Evolutionary conservation across 2,113 vertebrate genomes (phyloP).

Genomic region (Corapipo altera): DNA sequence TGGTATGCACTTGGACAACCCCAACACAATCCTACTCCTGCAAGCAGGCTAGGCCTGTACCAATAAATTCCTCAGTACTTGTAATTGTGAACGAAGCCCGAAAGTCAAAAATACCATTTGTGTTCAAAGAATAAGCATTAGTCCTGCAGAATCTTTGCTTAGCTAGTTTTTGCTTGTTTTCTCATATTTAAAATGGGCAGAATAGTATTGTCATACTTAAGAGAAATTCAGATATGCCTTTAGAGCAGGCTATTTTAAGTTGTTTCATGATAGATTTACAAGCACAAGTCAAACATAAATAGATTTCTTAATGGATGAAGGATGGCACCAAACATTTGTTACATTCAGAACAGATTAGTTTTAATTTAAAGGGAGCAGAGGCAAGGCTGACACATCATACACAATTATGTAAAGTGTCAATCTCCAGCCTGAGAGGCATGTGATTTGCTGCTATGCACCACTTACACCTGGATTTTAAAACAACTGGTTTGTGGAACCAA

Average conservation of each 20-base stretch:
- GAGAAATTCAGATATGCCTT: neutral
- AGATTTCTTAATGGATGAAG: neutral
- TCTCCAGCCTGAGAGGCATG: neutral
- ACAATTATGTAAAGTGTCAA: neutral
- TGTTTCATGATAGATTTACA: neutral
- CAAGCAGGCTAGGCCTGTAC: neutral
- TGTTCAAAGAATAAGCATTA: neutral
- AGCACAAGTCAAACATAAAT: neutral
- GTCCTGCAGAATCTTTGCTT: neutral
- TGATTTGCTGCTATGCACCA: neutral
- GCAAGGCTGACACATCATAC: neutral
- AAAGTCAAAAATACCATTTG: neutral
- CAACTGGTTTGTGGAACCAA: neutral
- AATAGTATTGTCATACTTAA: neutral
- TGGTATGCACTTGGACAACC: neutral
- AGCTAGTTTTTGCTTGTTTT: neutral
- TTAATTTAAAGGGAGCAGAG: neutral
- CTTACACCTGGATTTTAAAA: neutral
- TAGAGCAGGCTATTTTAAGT: neutral
- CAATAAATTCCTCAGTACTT: neutral
- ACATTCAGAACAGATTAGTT: neutral
- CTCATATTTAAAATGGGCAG: neutral
- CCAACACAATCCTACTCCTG: neutral
- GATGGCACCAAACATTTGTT: neutral
- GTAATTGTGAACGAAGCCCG: neutral